These are phyloP conservation scores for Theristicus caerulescens DNA, from an alignment of 2,113 vertebrate species.

Conservation along the genomic window DNA sequence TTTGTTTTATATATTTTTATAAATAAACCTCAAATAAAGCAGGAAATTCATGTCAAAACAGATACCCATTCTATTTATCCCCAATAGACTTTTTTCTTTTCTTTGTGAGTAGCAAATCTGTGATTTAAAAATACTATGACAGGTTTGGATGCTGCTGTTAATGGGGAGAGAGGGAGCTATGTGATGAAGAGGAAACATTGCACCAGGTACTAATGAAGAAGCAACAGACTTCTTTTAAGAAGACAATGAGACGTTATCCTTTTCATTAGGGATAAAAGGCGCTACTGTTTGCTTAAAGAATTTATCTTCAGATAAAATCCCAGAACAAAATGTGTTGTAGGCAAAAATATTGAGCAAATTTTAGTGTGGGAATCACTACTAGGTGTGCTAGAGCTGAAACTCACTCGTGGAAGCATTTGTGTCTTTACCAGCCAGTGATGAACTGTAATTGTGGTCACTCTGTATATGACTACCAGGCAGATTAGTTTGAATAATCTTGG, in stretches of 20 bases:
- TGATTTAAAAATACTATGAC: not conserved
- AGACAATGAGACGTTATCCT: not conserved
- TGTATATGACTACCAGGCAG: not conserved
- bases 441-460: not conserved
- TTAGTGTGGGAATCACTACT: not conserved
- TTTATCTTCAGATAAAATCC: not conserved
- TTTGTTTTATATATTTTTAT: not conserved
- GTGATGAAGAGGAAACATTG: accelerated
- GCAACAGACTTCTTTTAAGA: not conserved
- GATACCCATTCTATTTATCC: not conserved
- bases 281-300: not conserved
- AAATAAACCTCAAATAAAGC: not conserved
- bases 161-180: not conserved
- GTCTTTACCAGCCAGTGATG: not conserved
- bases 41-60: not conserved
- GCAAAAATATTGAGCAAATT: not conserved
- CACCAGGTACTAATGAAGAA: not conserved
- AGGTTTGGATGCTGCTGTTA: not conserved
- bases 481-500: not conserved
- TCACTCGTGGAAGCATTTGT: accelerated
- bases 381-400: not conserved
- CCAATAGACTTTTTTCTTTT: not conserved
- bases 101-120: not conserved
- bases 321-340: not conserved
- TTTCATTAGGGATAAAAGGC: not conserved